These are phyloP conservation scores for Pachyramphus minor DNA, from an alignment of 2,113 vertebrate species.

Conservation along the genomic window DNA sequence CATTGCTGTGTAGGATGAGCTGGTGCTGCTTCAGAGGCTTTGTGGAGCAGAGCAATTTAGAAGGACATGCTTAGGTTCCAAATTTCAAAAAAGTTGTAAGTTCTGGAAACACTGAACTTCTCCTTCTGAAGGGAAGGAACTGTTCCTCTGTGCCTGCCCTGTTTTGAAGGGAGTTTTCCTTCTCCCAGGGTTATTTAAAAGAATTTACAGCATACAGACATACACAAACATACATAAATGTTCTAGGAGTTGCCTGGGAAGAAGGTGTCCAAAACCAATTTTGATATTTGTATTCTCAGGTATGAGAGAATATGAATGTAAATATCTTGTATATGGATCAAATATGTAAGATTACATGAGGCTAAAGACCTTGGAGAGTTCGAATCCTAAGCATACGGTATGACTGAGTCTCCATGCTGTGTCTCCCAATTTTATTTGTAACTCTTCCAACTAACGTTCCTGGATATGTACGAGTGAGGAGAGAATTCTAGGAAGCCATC, in stretches of 20 bases:
- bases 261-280: neutral
- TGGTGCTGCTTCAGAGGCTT: neutral
- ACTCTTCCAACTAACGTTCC: neutral
- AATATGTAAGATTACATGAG: neutral
- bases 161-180: neutral
- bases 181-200: neutral
- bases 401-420: neutral
- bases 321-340: neutral
- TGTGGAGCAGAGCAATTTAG: neutral
- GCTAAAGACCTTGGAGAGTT: neutral
- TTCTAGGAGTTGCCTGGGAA: neutral
- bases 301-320: neutral
- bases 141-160: neutral
- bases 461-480: neutral
- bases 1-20: neutral
- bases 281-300: neutral
- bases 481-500: neutral
- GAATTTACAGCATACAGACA: neutral
- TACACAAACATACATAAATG: neutral
- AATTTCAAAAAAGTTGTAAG: neutral
- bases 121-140: neutral
- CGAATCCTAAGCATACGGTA: neutral
- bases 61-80: accelerated
- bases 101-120: neutral
- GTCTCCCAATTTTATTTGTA: neutral